Conservation (phyloP, 2,888 invertebrate genomes). For the Ormyrus rosae region DNA sequence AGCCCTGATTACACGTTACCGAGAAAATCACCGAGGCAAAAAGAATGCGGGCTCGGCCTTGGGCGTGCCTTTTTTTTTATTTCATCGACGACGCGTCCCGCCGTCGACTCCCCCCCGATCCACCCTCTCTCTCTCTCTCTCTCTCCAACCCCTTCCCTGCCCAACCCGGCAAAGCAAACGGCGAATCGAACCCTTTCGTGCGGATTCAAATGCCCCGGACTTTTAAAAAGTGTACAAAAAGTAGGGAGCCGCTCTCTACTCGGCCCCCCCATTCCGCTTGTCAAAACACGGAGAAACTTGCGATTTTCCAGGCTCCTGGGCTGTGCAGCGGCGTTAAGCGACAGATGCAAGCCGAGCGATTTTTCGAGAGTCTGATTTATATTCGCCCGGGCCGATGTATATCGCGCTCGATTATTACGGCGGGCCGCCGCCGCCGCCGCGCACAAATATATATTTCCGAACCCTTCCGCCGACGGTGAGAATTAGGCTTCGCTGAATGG, state of each 20-base stretch:
- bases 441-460: slow-evolving; percentile 23
- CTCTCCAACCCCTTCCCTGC: neutral
- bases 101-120: slow-evolving; percentile 40
- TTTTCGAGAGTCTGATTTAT: slow-evolving; percentile 29
- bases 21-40: slow-evolving; percentile 15
- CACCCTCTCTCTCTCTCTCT: neutral
- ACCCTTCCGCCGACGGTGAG: slow-evolving; percentile 9
- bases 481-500: slow-evolving; percentile 32
- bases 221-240: slow-evolving; percentile 29
- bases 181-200: slow-evolving; percentile 71
- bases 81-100: slow-evolving; percentile 31
- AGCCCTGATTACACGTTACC: slow-evolving; percentile 21
- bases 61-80: slow-evolving; percentile 9
- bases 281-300: slow-evolving; percentile 72
- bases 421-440: neutral
- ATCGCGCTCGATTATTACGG: slow-evolving; percentile 48
- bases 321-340: neutral
- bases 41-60: slow-evolving; percentile 28
- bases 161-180: too few relatives aligned
- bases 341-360: too few relatives aligned
- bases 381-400: slow-evolving; percentile 17
- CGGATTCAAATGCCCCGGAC: slow-evolving; percentile 65
- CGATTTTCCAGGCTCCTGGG: slow-evolving; percentile 62
- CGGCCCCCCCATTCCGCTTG: slow-evolving; percentile 63
- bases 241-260: slow-evolving; percentile 23